Percentiles rank a stretch among this genome's conserved stretches.
These are phyloP conservation scores for Neodiprion fabricii DNA, from an alignment of 1,140 invertebrate species.

Conservation along the genomic window DNA sequence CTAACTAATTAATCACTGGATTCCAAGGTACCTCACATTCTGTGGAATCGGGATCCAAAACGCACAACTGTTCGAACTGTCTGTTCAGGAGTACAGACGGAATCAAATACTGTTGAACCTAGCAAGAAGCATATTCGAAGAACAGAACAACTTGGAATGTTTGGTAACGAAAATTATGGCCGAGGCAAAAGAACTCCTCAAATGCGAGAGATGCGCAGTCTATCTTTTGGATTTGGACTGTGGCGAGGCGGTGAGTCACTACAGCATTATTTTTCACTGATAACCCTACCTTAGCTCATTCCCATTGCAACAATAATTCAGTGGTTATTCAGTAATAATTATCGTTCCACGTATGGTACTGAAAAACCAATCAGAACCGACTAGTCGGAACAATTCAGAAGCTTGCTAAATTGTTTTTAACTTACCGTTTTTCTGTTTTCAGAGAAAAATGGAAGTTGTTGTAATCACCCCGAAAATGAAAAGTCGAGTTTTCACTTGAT, in stretches of 20 bases:
- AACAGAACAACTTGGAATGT: constrained; percentile 89
- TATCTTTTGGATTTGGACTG: constrained; percentile 87
- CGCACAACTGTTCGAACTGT: constrained; percentile 94
- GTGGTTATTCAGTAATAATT: no score
- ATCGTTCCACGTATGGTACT: no score
- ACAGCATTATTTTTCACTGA: background rate
- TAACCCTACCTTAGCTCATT: background rate
- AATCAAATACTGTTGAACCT: constrained; percentile 76
- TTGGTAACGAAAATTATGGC: constrained; percentile 97
- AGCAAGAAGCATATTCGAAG: constrained; percentile 58
- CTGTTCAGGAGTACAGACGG: constrained; percentile 89
- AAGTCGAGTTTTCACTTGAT: no score
- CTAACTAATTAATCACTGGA: constrained; percentile 56
- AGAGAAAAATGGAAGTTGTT: no score
- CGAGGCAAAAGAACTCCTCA: constrained; percentile 89
- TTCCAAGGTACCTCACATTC: constrained; percentile 88
- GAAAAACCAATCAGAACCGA: no score
- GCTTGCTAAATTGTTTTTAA: no score
- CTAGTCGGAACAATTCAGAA: no score
- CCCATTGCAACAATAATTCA: background rate
- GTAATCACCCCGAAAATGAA: no score
- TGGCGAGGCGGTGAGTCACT: constrained; percentile 78
- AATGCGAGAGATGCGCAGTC: constrained; percentile 91
- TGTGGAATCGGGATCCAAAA: constrained; percentile 98
- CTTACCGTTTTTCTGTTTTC: no score